Evolutionary conservation across 2,888 invertebrate species (phyloP).

Genomic region (Sinelater perroti): DNA sequence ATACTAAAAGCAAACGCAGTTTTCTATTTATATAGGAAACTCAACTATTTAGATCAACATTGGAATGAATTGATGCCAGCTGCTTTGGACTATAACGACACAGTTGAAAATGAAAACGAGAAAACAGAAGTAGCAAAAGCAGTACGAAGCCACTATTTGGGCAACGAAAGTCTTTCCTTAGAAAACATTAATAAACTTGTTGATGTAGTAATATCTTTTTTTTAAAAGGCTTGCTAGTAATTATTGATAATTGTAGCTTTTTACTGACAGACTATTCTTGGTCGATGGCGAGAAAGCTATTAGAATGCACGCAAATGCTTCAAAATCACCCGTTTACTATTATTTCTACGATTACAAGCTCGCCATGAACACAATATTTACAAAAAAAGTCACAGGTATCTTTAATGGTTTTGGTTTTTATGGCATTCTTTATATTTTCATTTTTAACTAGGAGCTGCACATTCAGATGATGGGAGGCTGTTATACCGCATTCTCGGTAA

Average conservation of each 20-base stretch:
- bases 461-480: constrained; percentile 46
- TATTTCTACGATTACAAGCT: constrained; percentile 47
- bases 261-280: constrained; percentile 70
- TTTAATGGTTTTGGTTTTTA: neutral
- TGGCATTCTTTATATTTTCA: neutral
- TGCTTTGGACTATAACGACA: constrained; percentile 50
- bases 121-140: constrained; percentile 43
- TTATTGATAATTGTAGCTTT: constrained; percentile 60
- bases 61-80: constrained; percentile 51
- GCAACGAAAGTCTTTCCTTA: constrained; percentile 40
- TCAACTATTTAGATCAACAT: constrained; percentile 58
- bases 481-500: constrained; percentile 40
- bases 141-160: constrained; percentile 50
- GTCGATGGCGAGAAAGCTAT: constrained; percentile 46
- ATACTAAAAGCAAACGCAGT: constrained; percentile 37
- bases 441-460: constrained; percentile 43
- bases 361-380: constrained; percentile 21
- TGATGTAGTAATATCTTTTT: constrained; percentile 41
- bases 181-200: constrained; percentile 47
- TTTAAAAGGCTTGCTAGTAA: neutral
- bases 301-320: constrained; percentile 46
- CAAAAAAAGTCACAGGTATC: constrained; percentile 11
- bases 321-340: constrained; percentile 66
- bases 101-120: constrained; percentile 41
- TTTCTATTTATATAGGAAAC: constrained; percentile 39